Conservation (phyloP, 2,113 vertebrate species). For the Chascanopsetta lugubris region DNA sequence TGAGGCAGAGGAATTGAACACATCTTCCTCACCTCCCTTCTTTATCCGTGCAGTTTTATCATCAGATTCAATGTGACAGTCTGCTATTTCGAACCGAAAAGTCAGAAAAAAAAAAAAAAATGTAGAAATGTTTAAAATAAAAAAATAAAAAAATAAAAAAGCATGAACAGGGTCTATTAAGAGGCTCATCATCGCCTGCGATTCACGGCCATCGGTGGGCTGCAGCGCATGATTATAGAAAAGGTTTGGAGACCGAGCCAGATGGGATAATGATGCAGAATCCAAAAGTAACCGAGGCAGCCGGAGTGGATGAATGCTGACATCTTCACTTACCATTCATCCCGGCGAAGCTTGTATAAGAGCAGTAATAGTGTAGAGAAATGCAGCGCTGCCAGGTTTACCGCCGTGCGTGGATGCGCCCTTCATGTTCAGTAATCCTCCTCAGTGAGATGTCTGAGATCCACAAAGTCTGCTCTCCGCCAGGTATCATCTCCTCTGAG, state of each 20-base stretch:
- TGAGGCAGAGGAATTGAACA: constrained; percentile 14
- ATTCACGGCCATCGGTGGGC: constrained; percentile 27
- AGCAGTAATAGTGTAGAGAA: background rate
- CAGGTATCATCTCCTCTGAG: background rate
- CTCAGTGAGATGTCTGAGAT: background rate
- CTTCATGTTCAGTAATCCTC: background rate
- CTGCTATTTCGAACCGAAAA: constrained; percentile 23
- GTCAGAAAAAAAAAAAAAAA: constrained; percentile 2
- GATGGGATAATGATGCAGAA: constrained; percentile 36
- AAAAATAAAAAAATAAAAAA: no score
- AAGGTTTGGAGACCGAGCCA: constrained; percentile 4
- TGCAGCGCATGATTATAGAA: constrained; percentile 17
- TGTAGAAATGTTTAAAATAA: no score
- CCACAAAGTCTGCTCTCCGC: background rate
- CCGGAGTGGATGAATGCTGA: constrained; percentile 19
- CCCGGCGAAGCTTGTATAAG: background rate
- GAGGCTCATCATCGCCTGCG: constrained; percentile 5
- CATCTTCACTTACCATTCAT: background rate
- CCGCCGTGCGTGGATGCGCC: background rate
- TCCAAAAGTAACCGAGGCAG: constrained; percentile 22
- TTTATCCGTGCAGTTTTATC: constrained; percentile 28
- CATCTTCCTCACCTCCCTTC: constrained; percentile 1
- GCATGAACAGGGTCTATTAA: constrained; percentile 8
- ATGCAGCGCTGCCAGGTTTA: background rate
- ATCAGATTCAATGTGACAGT: constrained; percentile 34